Evolutionary conservation across 2,888 invertebrate species (phyloP), one percentile per base, ranked within the genome.

Genomic region (Schizotus pectinicornis): DNA sequence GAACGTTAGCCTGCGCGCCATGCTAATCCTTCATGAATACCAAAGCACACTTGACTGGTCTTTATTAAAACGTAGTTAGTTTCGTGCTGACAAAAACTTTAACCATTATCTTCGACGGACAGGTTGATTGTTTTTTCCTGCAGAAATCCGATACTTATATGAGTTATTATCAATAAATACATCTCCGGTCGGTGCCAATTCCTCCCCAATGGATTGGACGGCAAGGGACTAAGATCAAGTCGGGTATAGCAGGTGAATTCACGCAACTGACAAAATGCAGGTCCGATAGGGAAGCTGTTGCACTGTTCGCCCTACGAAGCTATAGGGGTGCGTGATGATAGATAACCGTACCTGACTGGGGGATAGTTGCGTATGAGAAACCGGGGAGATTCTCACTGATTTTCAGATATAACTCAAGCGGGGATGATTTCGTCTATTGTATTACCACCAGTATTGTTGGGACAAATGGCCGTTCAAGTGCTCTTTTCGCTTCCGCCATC

Each of bases 41-140:
- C 56, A 62, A 50, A 63, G 59, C 56, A 51, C 56, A 68, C 67
- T 69, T 64, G 67, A 69, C 67, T 61, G 66, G 64, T 60, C 65
- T 66, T 53, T 66, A 71, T 71, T 71, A 71, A 70, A 70, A 65
- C 64, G 67, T 70, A 67, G 65, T 71, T 69, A 69, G 36, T 11
- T 22, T 22, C 22, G 22, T 22, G 22, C 22, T 5, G 22, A 22
- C 22, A 22, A 22, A 22, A 22, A 22, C 22, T 22, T 22, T 5
- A 22, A 22, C 22, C 22, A 22, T 22, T 22, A 22, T 31, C 34
- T 11, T 32, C 22, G 41, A 37, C 11, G 7, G 37, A n/a, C 52
- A 52, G 45, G 52, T 52, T 43, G 51, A 36, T 30, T 31, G 31
- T 45, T 39, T 49, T 49, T 49, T 42, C 41, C 33, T 9, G 32